Evolutionary conservation across 1,140 invertebrate genomes (phyloP).

Genomic region (Drosophila ficusphila): DNA sequence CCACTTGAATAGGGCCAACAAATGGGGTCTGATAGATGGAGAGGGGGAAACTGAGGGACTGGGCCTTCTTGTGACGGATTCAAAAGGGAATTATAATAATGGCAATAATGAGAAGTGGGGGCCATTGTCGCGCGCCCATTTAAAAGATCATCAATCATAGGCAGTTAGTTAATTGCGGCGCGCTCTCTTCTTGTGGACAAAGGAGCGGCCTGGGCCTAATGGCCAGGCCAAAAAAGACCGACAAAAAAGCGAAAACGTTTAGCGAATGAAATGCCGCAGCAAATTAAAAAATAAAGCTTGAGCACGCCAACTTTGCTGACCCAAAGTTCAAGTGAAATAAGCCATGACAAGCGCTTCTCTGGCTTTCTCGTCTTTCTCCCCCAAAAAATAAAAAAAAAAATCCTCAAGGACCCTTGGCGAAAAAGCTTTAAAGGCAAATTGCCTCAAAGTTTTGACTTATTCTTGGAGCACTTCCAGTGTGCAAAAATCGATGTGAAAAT

Average conservation of each 20-base stretch:
- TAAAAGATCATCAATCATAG: conserved; percentile 81
- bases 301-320: conserved; percentile 71
- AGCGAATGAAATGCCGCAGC: conserved; percentile 65
- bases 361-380: neutral
- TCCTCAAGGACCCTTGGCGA: conserved; percentile 32
- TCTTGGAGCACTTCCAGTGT: conserved; percentile 62
- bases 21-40: too few species aligned
- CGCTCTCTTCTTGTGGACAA: conserved; percentile 35
- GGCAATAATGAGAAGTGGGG: conserved; percentile 17
- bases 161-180: conserved; percentile 76
- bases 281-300: conserved; percentile 78
- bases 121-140: conserved; percentile 70
- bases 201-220: conserved; percentile 70
- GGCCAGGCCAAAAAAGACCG: conserved; percentile 35
- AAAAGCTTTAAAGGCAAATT: conserved; percentile 69
- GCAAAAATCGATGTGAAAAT: conserved; percentile 50
- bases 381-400: too few species aligned
- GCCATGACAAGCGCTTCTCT: conserved; percentile 61
- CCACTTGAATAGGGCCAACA: conserved; percentile 18
- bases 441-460: conserved; percentile 64
- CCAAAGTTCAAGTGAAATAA: conserved; percentile 81
- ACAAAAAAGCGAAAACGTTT: conserved; percentile 61
- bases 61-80: conserved; percentile 16
- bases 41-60: too few species aligned
- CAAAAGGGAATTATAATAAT: conserved; percentile 52